These are phyloP conservation scores for Pyrgilauda ruficollis DNA, from an alignment of 2,113 vertebrate species.

Conservation along the genomic window DNA sequence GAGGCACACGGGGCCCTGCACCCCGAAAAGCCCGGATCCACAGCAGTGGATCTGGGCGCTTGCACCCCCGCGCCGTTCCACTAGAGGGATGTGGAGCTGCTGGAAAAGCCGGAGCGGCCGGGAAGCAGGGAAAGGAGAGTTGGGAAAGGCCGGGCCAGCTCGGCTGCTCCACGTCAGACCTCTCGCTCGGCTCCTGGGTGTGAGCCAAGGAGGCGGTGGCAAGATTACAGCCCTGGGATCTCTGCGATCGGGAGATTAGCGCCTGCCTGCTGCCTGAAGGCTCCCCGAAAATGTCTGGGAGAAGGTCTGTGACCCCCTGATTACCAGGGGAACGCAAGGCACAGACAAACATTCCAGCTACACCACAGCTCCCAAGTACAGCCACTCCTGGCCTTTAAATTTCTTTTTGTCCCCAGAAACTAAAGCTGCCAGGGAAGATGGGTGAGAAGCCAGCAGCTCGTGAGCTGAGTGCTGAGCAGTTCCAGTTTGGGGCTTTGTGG, in stretches of 20 bases:
- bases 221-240: background rate
- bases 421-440: background rate
- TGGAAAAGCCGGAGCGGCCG: background rate
- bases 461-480: background rate
- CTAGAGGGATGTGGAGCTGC: background rate
- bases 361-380: rapidly evolving
- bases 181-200: background rate
- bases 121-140: background rate
- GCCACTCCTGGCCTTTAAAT: background rate
- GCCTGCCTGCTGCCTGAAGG: background rate
- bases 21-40: background rate
- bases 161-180: background rate
- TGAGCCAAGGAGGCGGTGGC: background rate
- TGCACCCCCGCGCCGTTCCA: background rate
- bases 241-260: background rate
- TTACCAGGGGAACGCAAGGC: background rate
- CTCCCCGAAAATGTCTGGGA: background rate
- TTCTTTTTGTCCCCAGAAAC: background rate
- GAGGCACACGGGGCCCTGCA: rapidly evolving
- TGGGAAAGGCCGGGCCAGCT: background rate
- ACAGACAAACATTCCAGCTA: background rate
- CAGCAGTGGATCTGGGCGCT: rapidly evolving
- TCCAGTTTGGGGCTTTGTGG: background rate
- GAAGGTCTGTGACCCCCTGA: background rate
- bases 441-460: background rate